Evolutionary conservation across 2,888 invertebrate genomes (phyloP), one percentile per base, ranked within the genome.

Genomic region (Agriopis aurantiaria): DNA sequence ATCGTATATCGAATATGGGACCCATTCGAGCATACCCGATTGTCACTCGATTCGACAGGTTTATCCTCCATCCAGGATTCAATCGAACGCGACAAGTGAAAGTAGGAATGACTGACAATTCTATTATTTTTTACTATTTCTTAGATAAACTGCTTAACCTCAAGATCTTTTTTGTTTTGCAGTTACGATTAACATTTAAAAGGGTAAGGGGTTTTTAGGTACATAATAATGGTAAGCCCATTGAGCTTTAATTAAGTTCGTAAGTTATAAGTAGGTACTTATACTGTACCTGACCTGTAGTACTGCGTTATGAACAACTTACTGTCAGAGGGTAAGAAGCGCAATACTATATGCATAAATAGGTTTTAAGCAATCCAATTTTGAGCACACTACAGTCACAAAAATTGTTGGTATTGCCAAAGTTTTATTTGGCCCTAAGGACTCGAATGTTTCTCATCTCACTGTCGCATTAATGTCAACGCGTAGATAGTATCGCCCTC

Each of bases 391-490:
- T 33, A 11, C 9, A 5, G 17, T 12, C 40, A 7, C 33, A n/a
- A n/a, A 43, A 57, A 41, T 57, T 17, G 10, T 17, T 6, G 17
- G 56, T 11, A 10, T 57, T 43, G 14, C 43, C 43, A 17, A 40
- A 40, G 33, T 55, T 55, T 55, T 55, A 23, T 23, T 53, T 64
- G 63, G 67, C 71, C 64, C 53, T 59, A 57, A 59, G 69, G 74
- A 72, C 73, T 72, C 75, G 78, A 78, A 74, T 73, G 75, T 76
- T 78, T 81, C 78, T 82, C 82, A 63, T 81, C 82, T 84, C 69
- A 71, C 66, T 78, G 85, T 86, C 88, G 82, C 86, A 90, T 91
- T 88, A 90, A 90, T 84, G 91, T 92, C 91, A 85, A 79, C 83
- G 82, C 72, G 78, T 80, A 88, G 89, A 91, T 88, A 80, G 77